Percentiles rank a stretch among this genome's conserved stretches.
These are phyloP conservation scores for Drosophila neotestacea DNA, from an alignment of 2,888 invertebrate species.

Conservation along the genomic window DNA sequence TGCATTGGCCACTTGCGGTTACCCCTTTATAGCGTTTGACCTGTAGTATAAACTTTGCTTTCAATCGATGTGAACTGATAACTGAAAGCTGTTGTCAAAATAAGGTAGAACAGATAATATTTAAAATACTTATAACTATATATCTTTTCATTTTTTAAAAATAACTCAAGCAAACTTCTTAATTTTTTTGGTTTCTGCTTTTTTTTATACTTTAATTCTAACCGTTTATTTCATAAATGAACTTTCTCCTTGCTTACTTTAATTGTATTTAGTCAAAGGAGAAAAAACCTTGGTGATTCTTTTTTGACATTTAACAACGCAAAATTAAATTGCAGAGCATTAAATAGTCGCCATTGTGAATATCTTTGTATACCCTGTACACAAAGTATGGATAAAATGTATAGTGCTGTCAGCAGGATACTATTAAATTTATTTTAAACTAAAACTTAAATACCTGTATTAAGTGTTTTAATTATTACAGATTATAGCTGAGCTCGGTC, in stretches of 20 bases:
- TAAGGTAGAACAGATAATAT: too few relatives aligned
- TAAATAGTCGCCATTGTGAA: background rate
- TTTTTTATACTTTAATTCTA: too few relatives aligned
- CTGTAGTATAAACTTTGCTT: conserved; percentile 13
- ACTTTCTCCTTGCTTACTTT: too few relatives aligned
- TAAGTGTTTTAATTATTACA: too few relatives aligned
- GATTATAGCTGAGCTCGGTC: too few relatives aligned
- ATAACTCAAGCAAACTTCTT: background rate
- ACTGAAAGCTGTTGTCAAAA: background rate
- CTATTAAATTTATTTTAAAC: too few relatives aligned
- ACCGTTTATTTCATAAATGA: too few relatives aligned
- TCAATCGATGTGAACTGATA: conserved; percentile 1
- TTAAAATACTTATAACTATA: background rate
- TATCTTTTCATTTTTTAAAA: background rate
- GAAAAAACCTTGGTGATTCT: background rate
- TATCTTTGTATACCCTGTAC: too few relatives aligned
- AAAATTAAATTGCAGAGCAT: conserved; percentile 8
- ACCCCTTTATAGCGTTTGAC: conserved; percentile 42
- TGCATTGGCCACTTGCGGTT: conserved; percentile 57
- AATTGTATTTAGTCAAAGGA: background rate
- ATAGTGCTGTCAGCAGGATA: too few relatives aligned
- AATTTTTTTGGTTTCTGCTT: too few relatives aligned
- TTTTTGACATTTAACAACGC: background rate
- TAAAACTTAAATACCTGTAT: too few relatives aligned
- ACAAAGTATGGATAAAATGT: too few relatives aligned